These are phyloP conservation scores for Etheostoma cragini DNA, from an alignment of 2,113 vertebrate species.

Conservation along the genomic window DNA sequence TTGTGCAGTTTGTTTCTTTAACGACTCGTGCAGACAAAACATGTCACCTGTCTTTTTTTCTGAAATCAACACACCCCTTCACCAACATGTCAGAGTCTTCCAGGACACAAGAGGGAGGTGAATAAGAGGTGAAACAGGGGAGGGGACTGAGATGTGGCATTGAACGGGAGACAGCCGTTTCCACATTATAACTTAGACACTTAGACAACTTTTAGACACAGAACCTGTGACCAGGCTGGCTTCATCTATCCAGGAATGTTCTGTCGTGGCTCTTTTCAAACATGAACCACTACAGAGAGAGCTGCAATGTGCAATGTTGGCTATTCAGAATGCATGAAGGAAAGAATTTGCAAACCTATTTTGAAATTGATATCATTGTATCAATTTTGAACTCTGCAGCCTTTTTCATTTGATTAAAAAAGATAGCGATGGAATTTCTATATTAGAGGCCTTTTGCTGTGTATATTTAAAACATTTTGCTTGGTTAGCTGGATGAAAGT, in stretches of 20 bases:
- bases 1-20: slow-evolving; percentile 56
- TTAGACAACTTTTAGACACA: neutral
- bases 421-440: neutral
- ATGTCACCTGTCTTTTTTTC: slow-evolving; percentile 36
- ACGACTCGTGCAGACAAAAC: slow-evolving; percentile 58
- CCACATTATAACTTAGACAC: neutral
- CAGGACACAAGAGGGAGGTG: slow-evolving; percentile 25
- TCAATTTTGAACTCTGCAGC: neutral
- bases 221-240: neutral
- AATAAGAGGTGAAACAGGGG: slow-evolving; percentile 27
- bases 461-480: neutral
- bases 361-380: no score
- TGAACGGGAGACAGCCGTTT: neutral
- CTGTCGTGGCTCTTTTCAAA: neutral
- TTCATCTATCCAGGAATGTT: neutral
- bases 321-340: no score
- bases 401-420: neutral
- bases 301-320: no score
- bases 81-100: slow-evolving; percentile 18
- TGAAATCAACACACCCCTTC: slow-evolving; percentile 19
- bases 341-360: no score
- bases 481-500: neutral
- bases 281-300: neutral
- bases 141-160: neutral
- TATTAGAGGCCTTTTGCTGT: neutral